A percentile compares a stretch with the other conserved stretches of the same genome.
phyloP scores from a whole-genome alignment of 2,797 vertebrate genomes.

The Gephyroberyx darwinii region DNA sequence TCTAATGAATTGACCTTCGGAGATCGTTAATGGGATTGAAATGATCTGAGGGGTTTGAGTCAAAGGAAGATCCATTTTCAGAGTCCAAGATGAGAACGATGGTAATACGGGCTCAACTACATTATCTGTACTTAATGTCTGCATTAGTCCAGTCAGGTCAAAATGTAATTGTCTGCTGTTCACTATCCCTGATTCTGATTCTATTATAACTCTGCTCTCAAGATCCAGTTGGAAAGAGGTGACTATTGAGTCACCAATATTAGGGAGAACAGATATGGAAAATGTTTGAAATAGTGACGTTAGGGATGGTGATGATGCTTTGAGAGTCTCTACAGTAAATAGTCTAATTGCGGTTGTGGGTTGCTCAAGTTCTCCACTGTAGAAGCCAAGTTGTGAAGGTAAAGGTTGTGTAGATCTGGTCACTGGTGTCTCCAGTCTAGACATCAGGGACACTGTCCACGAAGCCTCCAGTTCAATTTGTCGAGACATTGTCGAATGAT shows the following conservation, averaged over 20 bases:
- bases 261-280: background rate
- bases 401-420: slow-evolving; percentile 18
- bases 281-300: background rate
- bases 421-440: background rate
- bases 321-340: slow-evolving; percentile 3
- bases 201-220: background rate
- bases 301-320: background rate
- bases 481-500: slow-evolving; percentile 22
- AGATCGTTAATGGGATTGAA: background rate
- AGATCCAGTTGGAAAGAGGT: slow-evolving; percentile 6
- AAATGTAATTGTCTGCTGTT: background rate
- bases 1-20: background rate
- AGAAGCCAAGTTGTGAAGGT: background rate
- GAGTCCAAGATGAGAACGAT: background rate
- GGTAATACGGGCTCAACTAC: background rate
- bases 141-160: background rate
- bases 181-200: background rate
- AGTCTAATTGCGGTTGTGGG: background rate
- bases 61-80: slow-evolving; percentile 1
- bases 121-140: background rate
- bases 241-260: background rate
- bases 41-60: background rate
- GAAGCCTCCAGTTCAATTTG: slow-evolving; percentile 38
- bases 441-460: background rate
- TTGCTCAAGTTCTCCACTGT: slow-evolving; percentile 8